These are phyloP conservation scores for Apogon talboti DNA, from an alignment of 2,797 vertebrate genomes.

Conservation along the genomic window DNA sequence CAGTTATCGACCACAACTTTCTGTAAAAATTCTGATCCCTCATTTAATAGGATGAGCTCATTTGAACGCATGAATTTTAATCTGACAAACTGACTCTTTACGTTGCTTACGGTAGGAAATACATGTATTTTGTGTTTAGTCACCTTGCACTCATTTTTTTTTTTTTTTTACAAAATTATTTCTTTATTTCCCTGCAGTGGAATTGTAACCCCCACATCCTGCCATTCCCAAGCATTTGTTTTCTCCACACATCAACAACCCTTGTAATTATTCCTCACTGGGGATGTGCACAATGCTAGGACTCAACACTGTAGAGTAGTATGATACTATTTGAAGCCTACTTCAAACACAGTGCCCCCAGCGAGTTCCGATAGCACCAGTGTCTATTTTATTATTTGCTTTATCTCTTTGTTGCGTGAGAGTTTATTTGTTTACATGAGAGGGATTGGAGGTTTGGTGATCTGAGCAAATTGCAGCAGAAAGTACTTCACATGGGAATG, in stretches of 20 bases:
- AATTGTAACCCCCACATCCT: conserved; percentile 48
- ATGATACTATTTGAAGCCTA: conserved; percentile 84
- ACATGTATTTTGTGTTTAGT: background rate
- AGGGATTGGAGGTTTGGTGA: conserved; percentile 86
- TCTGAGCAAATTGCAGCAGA: conserved; percentile 86
- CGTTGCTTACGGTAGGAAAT: no score
- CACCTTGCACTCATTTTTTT: background rate
- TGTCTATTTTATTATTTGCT: conserved; percentile 80
- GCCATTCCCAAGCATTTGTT: conserved; percentile 70
- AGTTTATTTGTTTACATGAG: conserved; percentile 87
- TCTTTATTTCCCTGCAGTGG: conserved; percentile 29
- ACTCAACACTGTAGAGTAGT: conserved; percentile 66
- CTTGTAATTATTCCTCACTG: conserved; percentile 73
- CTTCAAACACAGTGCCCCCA: conserved; percentile 80
- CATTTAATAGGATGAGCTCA: no score
- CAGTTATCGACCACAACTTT: no score
- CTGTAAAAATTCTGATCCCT: no score
- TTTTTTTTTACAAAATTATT: conserved; percentile 14
- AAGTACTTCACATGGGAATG: conserved; percentile 87
- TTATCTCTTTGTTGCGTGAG: conserved; percentile 84
- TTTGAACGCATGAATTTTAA: no score
- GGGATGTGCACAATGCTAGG: conserved; percentile 62
- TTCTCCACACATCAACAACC: conserved; percentile 66
- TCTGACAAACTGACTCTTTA: no score
- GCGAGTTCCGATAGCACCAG: conserved; percentile 77